phyloP scores from a whole-genome alignment of 2,888 invertebrate species.

The Tipula unca region DNA sequence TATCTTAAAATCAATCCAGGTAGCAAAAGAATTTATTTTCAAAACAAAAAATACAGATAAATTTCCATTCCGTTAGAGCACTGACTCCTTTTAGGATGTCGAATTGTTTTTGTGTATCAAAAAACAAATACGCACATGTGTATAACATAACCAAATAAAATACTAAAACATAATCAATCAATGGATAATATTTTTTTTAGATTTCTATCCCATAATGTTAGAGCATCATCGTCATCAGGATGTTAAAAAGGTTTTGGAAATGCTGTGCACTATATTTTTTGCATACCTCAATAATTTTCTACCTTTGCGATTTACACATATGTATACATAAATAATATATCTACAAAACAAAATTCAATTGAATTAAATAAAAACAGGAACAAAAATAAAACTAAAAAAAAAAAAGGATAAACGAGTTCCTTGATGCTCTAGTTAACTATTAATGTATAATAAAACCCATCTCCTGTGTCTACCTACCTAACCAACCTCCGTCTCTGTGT shows the following conservation, averaged over 20 bases:
- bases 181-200: neutral
- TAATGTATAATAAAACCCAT: neutral
- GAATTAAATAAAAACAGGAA: neutral
- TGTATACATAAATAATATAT: neutral
- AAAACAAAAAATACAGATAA: neutral
- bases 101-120: no score
- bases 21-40: neutral
- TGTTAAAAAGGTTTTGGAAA: neutral
- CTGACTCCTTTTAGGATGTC: neutral
- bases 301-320: neutral
- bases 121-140: neutral
- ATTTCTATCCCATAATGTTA: no score
- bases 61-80: neutral
- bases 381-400: neutral
- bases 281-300: neutral
- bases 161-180: neutral
- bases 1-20: neutral
- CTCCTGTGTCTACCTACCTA: no score
- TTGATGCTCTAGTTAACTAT: neutral
- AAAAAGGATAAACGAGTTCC: neutral
- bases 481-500: neutral
- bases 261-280: neutral
- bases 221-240: no score
- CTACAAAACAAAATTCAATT: neutral
- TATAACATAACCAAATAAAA: no score